Conservation (phyloP, 1,140 invertebrate species). For the Bombyx mandarina region DNA sequence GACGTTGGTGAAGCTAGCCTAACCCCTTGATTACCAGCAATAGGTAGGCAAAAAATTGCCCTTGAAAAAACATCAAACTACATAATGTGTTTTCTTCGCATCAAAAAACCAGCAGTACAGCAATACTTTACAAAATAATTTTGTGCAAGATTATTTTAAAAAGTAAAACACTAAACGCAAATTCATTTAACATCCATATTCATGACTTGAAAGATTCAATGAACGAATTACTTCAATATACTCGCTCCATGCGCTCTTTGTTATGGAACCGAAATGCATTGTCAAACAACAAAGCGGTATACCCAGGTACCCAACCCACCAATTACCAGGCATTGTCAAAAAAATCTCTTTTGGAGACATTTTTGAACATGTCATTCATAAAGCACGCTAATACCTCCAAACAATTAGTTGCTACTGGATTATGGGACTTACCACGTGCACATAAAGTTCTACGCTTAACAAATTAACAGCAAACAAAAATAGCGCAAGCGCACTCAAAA, state of each 20-base stretch:
- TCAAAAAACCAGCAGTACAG: too few relatives aligned
- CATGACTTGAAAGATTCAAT: slow-evolving; percentile 27
- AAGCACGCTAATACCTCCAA: slow-evolving; percentile 14
- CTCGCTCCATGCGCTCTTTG: slow-evolving; percentile 38
- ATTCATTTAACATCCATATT: slow-evolving; percentile 16
- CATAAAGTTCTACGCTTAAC: slow-evolving; percentile 10
- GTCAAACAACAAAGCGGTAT: slow-evolving; percentile 47
- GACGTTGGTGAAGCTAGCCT: too few relatives aligned
- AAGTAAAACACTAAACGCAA: too few relatives aligned
- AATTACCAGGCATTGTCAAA: slow-evolving; percentile 66
- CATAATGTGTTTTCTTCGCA: too few relatives aligned
- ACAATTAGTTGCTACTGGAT: slow-evolving; percentile 13
- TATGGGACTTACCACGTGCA: slow-evolving; percentile 10
- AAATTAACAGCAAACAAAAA: slow-evolving; percentile 12
- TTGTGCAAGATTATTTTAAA: too few relatives aligned
- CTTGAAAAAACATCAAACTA: too few relatives aligned
- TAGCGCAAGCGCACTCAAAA: slow-evolving; percentile 35
- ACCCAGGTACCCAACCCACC: slow-evolving; percentile 69
- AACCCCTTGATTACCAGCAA: too few relatives aligned
- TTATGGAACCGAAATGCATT: slow-evolving; percentile 47
- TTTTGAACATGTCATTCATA: slow-evolving; percentile 63
- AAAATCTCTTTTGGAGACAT: slow-evolving; percentile 60
- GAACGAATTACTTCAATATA: slow-evolving; percentile 51
- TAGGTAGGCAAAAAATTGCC: too few relatives aligned
- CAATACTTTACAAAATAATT: too few relatives aligned